A percentile compares a stretch with the other conserved stretches of the same genome.
Conservation (phyloP, 2,888 invertebrate species). For the Eristalis pertinax region DNA sequence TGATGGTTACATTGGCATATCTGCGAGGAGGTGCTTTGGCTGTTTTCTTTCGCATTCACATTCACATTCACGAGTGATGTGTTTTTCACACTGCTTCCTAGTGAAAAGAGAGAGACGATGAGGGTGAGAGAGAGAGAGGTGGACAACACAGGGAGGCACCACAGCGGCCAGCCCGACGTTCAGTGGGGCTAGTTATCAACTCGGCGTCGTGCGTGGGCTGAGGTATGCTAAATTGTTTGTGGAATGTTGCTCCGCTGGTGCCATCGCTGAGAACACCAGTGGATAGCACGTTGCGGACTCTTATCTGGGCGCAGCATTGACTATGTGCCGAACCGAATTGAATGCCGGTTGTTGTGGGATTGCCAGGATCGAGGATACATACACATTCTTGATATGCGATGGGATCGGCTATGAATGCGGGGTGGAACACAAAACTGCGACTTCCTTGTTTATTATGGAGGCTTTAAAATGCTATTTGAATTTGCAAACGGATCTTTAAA, state of each 20-base stretch:
- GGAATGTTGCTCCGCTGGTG: conserved; percentile 30
- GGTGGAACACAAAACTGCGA: background rate
- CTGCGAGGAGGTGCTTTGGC: conserved; percentile 36
- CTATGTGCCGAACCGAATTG: conserved; percentile 36
- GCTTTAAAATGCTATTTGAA: no score
- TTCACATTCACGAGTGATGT: background rate
- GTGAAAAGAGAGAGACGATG: background rate
- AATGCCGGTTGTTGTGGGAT: conserved; percentile 21
- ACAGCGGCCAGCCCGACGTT: conserved; percentile 1
- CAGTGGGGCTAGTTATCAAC: conserved; percentile 29
- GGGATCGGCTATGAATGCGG: conserved; percentile 20
- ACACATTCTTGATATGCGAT: conserved; percentile 3
- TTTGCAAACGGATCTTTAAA: no score
- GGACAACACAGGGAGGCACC: conserved; percentile 16
- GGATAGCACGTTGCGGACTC: conserved; percentile 16
- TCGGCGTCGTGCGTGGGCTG: conserved; percentile 49
- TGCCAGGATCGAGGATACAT: conserved; percentile 58
- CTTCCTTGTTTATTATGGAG: no score
- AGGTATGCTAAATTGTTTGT: conserved; percentile 48
- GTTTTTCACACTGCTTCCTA: background rate
- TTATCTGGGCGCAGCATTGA: conserved; percentile 39
- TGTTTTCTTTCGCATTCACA: conserved; percentile 40
- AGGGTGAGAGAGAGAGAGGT: background rate
- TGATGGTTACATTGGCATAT: conserved; percentile 66
- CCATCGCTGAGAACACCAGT: conserved; percentile 48